A percentile compares a stretch with the other conserved stretches of the same genome.
These are phyloP conservation scores for Hylaeus volcanicus DNA, from an alignment of 1,140 invertebrate species.

Conservation along the genomic window DNA sequence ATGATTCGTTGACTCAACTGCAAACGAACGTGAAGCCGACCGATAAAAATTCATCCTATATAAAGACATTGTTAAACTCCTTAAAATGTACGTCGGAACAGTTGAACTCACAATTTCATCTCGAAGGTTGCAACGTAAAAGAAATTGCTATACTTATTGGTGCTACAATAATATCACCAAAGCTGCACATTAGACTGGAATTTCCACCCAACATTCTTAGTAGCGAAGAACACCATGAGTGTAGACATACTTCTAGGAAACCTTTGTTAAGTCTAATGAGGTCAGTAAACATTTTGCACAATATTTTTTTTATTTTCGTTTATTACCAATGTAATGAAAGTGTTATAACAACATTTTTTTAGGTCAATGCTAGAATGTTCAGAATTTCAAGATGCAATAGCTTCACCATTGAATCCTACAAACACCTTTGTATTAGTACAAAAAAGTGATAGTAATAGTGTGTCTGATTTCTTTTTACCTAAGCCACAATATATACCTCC, in stretches of 20 bases:
- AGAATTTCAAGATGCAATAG: constrained; percentile 76
- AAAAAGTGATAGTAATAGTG: constrained; percentile 70
- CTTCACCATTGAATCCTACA: constrained; percentile 68
- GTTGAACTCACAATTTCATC: constrained; percentile 69
- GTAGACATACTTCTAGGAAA: constrained; percentile 72
- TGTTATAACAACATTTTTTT: constrained; percentile 37
- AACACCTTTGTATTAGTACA: constrained; percentile 76
- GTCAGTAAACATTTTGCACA: constrained; percentile 53
- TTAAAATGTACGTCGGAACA: constrained; percentile 70
- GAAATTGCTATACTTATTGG: constrained; percentile 75
- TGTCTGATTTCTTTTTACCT: constrained; percentile 75
- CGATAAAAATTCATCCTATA: constrained; percentile 67
- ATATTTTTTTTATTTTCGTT: neutral
- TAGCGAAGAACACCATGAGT: constrained; percentile 69
- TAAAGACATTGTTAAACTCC: constrained; percentile 65
- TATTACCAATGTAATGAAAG: neutral
- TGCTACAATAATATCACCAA: constrained; percentile 75
- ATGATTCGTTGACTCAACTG: constrained; percentile 68
- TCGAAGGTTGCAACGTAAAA: constrained; percentile 66
- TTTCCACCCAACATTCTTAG: constrained; percentile 71
- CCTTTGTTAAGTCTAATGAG: constrained; percentile 75
- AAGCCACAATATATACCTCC: constrained; percentile 72
- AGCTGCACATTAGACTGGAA: constrained; percentile 72
- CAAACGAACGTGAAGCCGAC: constrained; percentile 65
- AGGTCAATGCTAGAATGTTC: constrained; percentile 73